These are phyloP conservation scores for Tenualosa thibaudeaui DNA, from an alignment of 2,797 vertebrate genomes.

Conservation along the genomic window DNA sequence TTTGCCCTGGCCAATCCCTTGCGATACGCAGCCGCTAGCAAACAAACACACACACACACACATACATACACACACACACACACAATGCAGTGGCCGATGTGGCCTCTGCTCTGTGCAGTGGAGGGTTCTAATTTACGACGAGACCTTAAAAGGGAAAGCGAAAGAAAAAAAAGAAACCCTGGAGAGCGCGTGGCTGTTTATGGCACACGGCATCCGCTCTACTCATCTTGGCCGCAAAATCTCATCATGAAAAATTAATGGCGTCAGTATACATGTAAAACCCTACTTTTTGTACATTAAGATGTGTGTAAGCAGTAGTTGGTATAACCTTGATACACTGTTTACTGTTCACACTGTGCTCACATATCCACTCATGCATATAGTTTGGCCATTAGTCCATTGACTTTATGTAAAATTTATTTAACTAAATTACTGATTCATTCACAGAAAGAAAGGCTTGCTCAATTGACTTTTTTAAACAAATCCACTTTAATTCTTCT, in stretches of 20 bases:
- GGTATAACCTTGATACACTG: background rate
- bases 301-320: background rate
- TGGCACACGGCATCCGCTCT: background rate
- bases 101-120: background rate
- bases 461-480: too few species aligned
- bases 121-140: background rate
- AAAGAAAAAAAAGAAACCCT: too few species aligned
- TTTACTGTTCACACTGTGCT: background rate
- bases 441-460: too few species aligned
- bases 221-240: background rate
- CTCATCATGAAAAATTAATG: background rate
- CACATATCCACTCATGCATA: background rate
- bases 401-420: background rate
- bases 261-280: background rate
- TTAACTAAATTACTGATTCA: too few species aligned
- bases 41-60: background rate
- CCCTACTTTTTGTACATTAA: background rate
- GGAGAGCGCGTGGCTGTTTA: background rate
- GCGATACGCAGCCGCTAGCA: constrained; percentile 7
- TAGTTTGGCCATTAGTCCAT: background rate
- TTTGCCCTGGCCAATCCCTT: background rate
- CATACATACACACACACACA: background rate
- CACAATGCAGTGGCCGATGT: background rate
- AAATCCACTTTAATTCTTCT: background rate
- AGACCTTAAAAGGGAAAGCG: too few species aligned